Evolutionary conservation across 2,797 vertebrate species (phyloP).

Genomic region (Oceanodroma leucorhoa): DNA sequence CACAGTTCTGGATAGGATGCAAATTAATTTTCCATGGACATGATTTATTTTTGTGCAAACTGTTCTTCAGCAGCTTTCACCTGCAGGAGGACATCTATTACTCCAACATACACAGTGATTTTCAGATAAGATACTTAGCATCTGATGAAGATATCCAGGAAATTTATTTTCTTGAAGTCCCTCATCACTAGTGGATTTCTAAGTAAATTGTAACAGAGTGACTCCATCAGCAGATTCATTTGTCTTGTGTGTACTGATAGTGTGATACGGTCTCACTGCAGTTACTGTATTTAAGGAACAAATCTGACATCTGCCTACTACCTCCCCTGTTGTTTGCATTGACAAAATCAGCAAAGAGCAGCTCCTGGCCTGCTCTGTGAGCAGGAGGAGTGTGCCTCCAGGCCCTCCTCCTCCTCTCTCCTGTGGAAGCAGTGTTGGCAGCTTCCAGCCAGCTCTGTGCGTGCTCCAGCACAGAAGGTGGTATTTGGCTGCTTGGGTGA

Average conservation of each 20-base stretch:
- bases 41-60: neutral
- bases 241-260: neutral
- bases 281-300: neutral
- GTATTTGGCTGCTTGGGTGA: neutral
- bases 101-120: neutral
- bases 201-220: neutral
- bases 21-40: neutral
- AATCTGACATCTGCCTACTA: neutral
- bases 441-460: neutral
- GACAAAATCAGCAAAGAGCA: neutral
- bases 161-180: neutral
- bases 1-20: neutral
- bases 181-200: neutral
- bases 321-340: neutral
- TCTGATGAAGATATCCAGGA: neutral
- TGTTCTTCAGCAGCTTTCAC: neutral
- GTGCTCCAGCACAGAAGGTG: neutral
- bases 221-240: neutral
- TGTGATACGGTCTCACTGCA: accelerated
- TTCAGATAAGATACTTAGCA: neutral
- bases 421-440: neutral
- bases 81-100: neutral
- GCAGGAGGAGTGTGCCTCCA: neutral
- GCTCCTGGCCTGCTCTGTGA: neutral
- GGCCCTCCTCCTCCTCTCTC: neutral